These are phyloP conservation scores for Sebastes taczanowskii DNA, from an alignment of 2,797 vertebrate genomes.

Conservation along the genomic window DNA sequence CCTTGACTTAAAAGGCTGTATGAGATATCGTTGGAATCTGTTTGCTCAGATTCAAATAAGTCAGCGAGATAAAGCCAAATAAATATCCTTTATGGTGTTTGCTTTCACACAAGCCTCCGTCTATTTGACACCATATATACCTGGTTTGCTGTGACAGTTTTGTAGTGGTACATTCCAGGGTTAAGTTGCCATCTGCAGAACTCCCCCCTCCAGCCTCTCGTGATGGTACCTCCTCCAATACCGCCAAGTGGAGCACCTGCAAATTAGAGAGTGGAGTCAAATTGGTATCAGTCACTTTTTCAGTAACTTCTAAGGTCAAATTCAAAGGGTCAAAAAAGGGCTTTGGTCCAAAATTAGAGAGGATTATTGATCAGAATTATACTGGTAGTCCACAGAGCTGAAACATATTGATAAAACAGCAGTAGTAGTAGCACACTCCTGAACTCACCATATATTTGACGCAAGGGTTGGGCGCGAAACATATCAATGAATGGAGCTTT, in stretches of 20 bases:
- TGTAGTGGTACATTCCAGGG: conserved; percentile 94
- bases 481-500: conserved; percentile 95
- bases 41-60: neutral
- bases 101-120: neutral
- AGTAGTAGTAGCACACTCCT: neutral
- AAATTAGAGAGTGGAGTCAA: neutral
- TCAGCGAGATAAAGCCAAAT: neutral
- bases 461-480: conserved; percentile 87
- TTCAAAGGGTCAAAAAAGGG: neutral
- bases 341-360: neutral
- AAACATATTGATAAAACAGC: neutral
- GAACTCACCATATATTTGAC: conserved; percentile 93
- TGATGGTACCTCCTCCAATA: conserved; percentile 95
- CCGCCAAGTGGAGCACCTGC: conserved; percentile 94
- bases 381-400: neutral
- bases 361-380: neutral
- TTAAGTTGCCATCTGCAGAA: conserved; percentile 98
- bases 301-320: neutral
- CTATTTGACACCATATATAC: conserved; percentile 64
- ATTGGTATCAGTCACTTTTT: neutral
- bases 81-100: neutral
- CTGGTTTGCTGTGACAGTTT: conserved; percentile 91
- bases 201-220: conserved; percentile 94
- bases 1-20: neutral
- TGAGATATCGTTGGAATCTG: neutral